Base-by-base conservation (phyloP, 2,797 vertebrate genomes). In the Alectoris magna region DNA sequence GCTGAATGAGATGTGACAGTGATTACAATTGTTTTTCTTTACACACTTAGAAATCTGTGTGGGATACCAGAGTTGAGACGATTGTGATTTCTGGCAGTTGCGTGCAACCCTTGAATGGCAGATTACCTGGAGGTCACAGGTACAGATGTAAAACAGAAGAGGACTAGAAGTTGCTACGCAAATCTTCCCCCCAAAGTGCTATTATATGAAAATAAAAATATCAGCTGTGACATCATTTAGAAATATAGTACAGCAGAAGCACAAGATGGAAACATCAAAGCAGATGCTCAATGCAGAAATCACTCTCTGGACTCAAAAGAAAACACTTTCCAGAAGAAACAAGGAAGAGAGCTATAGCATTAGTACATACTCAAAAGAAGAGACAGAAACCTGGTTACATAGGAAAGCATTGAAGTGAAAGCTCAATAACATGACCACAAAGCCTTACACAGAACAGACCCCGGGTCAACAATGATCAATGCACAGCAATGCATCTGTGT, bases 111-210 rank as follows among this genome's bases (percentile, higher is more conserved):
- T 56, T 56, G 36, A 73, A 70, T 0, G 75, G 59, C 36, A 76
- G 39, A 94, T 69, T 56, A 91, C 71, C 71, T 76, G 60, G 68
- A 93, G 13, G n/a, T 70, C 59, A 82, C 51, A 88, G 43, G 68
- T 38, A 87, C 2, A 6, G 84, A 64, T 67, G 34, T 4, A 56
- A 87, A 88, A 86, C 22, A 44, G 31, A 24, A 24, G 87, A 59
- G 7, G 13, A 63, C 24, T 39, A 51, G 12, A 87, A 79, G 36
- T 44, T 73, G 70, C 0, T 2, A 73, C 9, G 46, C 59, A 72
- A 90, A 88, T 75, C 55, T 78, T 81, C 43, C 24, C 34, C 11
- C 63, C 8, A 18, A n/a, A 24, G 1, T 3, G 3, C 60, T 59
- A 81, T 83, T 0, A 0, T 11, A 53, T 3, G 6, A 7, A 71